Evolutionary conservation across 2,113 vertebrate genomes (phyloP), one percentile per base, ranked within the genome.

Genomic region (Kobus ellipsiprymnus): DNA sequence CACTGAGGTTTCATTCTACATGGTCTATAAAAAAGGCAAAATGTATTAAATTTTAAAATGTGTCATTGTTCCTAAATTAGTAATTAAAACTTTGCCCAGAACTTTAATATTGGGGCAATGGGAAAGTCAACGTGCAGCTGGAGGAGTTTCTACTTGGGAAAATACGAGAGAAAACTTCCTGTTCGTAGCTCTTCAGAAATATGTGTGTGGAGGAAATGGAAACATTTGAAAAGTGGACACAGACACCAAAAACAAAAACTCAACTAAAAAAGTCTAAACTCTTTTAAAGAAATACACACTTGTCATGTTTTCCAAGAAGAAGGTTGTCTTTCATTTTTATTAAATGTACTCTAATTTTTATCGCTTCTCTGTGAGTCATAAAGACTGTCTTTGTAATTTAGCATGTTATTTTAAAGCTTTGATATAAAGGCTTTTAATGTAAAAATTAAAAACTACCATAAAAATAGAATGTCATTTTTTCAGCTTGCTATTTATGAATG

Each of bases 31-130:
- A 98, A 98, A 98, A 82, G 97, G 55, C 91, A 97, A 98, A 98
- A 98, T 95, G 96, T 97, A 98, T 98, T 98, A 98, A 98, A 98
- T 98, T 98, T 98, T 98, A 96, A 98, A 97, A 97, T 98, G 97
- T 98, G 97, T 98, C 97, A 97, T 99, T 97, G 98, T 98, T 98
- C 97, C 97, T 98, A 98, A 98, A 98, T 98, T 97, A 98, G 94
- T 97, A 98, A 98, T 98, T 98, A 98, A 98, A 96, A 96, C 78
- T 21, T 97, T 93, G 93, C 96, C 95, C 55, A 96, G 91, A 98
- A 88, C 71, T 94, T 96, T 97, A 96, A 94, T 97, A 96, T 59
- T 96, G 97, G 90, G 95, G 95, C 78, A 97, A 4, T 94, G 95
- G 90, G 92, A 96, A 97, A 95, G 80, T 87, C 67, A 2, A 14